Percentiles rank a stretch among this genome's conserved stretches.
Evolutionary conservation across 1,140 invertebrate genomes (phyloP).

Genomic region (Drosophila punjabiensis): DNA sequence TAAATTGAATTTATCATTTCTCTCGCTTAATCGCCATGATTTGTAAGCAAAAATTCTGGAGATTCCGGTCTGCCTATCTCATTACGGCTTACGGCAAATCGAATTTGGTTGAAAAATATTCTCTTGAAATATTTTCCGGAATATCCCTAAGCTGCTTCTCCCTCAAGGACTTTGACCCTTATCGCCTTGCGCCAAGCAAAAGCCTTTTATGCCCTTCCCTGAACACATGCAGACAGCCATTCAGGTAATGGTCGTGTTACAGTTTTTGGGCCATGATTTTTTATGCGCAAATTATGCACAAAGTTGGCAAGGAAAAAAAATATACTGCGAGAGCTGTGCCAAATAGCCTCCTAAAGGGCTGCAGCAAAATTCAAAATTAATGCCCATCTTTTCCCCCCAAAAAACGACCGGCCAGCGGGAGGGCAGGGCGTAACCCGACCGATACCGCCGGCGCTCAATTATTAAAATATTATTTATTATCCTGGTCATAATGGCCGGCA

Average conservation of each 20-base stretch:
- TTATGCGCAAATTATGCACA: constrained; percentile 77
- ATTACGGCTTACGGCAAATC: constrained; percentile 21
- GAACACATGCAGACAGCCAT: constrained; percentile 32
- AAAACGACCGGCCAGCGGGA: not conserved
- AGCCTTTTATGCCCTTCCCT: constrained; percentile 33
- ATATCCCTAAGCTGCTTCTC: not conserved
- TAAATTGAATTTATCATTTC: constrained; percentile 35
- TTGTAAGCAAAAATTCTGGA: constrained; percentile 16
- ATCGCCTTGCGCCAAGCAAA: not conserved
- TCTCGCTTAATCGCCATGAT: constrained; percentile 32
- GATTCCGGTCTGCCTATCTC: constrained; percentile 4
- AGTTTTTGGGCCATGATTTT: constrained; percentile 69
- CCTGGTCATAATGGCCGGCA: constrained; percentile 56
- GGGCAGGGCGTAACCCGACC: constrained; percentile 13
- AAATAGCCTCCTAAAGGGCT: constrained; percentile 47
- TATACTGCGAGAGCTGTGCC: not conserved
- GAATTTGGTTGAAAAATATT: constrained; percentile 16
- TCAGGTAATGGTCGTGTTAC: constrained; percentile 71
- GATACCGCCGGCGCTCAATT: constrained; percentile 45
- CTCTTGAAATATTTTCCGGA: constrained; percentile 8
- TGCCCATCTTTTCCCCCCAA: constrained; percentile 16
- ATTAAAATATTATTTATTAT: constrained; percentile 81
- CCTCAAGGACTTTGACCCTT: constrained; percentile 23
- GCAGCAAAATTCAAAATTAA: constrained; percentile 77
- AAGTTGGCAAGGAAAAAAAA: constrained; percentile 37